Evolutionary conservation across 2,113 vertebrate genomes (phyloP).

Genomic region (Leucoraja erinaceus): DNA sequence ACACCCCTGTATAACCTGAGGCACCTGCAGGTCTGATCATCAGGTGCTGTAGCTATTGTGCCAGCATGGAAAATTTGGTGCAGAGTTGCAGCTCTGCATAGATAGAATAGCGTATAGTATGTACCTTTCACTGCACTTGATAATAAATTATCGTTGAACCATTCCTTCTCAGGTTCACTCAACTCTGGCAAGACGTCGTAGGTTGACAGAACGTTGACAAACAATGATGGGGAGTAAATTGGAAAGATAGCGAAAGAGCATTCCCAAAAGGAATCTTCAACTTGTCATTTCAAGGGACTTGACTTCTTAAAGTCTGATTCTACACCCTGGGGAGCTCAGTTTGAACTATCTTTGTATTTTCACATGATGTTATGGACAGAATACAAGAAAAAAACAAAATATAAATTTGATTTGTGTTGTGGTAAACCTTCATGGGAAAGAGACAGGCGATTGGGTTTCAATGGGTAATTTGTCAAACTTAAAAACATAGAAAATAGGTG

Average conservation of each 20-base stretch:
- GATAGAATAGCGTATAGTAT: too few species aligned
- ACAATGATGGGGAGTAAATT: background rate
- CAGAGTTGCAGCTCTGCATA: background rate
- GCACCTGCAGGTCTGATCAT: background rate
- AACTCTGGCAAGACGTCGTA: background rate
- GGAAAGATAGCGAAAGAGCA: too few species aligned
- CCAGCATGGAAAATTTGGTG: background rate
- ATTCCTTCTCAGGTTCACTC: background rate
- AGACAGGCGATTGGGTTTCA: background rate
- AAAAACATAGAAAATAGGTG: too few species aligned
- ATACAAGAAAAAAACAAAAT: too few species aligned
- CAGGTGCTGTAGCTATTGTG: background rate
- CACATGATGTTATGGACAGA: too few species aligned
- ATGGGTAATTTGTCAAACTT: background rate
- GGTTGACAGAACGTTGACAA: too few species aligned
- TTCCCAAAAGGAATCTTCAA: slow-evolving; percentile 11
- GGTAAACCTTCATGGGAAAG: background rate
- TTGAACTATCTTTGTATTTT: too few species aligned
- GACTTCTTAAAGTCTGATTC: background rate
- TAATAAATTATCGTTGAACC: too few species aligned
- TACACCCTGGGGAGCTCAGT: background rate
- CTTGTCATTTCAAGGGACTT: background rate
- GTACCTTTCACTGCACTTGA: too few species aligned
- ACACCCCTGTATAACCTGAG: background rate
- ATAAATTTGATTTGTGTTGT: background rate